phyloP scores from a whole-genome alignment of 2,797 vertebrate genomes.

The Diglossa cyanea region DNA sequence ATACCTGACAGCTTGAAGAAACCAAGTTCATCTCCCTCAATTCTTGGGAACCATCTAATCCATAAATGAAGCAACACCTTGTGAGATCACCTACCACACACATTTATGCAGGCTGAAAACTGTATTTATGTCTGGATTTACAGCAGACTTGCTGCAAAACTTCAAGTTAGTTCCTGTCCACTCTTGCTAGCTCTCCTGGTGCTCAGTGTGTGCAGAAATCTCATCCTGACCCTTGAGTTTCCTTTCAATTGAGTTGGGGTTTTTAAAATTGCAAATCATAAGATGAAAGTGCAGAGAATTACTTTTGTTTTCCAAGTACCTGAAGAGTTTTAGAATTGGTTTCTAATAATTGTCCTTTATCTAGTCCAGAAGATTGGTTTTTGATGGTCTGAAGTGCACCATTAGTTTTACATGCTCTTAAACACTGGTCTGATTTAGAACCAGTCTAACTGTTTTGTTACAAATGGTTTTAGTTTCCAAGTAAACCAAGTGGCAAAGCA shows the following conservation, averaged over 20 bases:
- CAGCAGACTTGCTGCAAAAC: background rate
- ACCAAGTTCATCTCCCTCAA: background rate
- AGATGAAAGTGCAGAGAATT: background rate
- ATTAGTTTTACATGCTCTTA: background rate
- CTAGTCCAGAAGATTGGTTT: background rate
- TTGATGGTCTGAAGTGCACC: background rate
- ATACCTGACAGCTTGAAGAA: background rate
- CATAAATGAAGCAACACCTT: background rate
- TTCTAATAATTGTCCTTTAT: background rate
- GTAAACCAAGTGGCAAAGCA: slow-evolving; percentile 5
- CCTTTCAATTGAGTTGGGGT: background rate
- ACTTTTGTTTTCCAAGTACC: background rate
- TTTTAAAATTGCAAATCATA: background rate
- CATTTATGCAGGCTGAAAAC: background rate
- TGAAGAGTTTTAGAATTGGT: background rate
- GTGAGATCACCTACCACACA: background rate
- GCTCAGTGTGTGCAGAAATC: background rate
- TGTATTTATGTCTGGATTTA: background rate
- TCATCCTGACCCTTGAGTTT: background rate
- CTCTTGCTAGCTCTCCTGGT: background rate
- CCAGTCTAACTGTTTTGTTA: background rate
- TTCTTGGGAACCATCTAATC: background rate
- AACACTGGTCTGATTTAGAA: background rate
- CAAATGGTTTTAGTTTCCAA: slow-evolving; percentile 39
- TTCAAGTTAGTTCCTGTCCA: background rate